A percentile compares a stretch with the other conserved stretches of the same genome.
Conservation (phyloP, 1,140 invertebrate species). For the Diabrotica virgifera region DNA sequence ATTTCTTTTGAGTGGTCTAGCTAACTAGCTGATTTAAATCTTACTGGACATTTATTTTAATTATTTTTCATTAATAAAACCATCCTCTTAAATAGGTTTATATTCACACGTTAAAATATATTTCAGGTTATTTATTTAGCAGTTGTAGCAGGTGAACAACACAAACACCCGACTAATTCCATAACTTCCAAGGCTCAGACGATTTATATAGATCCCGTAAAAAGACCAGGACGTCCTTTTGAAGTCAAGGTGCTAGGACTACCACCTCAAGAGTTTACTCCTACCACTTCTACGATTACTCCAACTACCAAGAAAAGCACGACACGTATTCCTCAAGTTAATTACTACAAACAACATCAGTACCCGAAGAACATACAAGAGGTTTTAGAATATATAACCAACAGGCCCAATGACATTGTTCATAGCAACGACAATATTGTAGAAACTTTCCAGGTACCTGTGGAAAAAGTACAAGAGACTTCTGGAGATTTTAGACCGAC, state of each 20-base stretch:
- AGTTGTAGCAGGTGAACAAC: not conserved
- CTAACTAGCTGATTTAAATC: too few species aligned
- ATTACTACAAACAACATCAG: slow-evolving; percentile 11
- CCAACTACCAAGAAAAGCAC: not conserved
- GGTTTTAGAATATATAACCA: slow-evolving; percentile 51
- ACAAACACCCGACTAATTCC: not conserved
- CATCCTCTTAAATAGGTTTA: too few species aligned
- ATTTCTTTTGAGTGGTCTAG: too few species aligned
- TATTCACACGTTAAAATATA: too few species aligned
- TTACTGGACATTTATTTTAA: too few species aligned
- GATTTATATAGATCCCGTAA: not conserved
- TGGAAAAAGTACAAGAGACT: not conserved
- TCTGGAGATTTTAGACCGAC: not conserved
- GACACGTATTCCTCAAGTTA: slow-evolving; percentile 4
- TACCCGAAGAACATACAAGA: slow-evolving; percentile 53
- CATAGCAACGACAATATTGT: not conserved
- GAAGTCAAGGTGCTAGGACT: not conserved
- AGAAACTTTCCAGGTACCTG: not conserved
- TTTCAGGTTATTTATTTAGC: too few species aligned
- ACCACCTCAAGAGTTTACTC: not conserved
- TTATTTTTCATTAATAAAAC: too few species aligned
- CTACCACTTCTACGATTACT: not conserved
- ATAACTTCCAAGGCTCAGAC: not conserved
- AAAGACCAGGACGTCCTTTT: slow-evolving; percentile 4
- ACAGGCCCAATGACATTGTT: not conserved